These are phyloP conservation scores for Agrilus cyanescens DNA, from an alignment of 2,888 invertebrate genomes.

Conservation along the genomic window DNA sequence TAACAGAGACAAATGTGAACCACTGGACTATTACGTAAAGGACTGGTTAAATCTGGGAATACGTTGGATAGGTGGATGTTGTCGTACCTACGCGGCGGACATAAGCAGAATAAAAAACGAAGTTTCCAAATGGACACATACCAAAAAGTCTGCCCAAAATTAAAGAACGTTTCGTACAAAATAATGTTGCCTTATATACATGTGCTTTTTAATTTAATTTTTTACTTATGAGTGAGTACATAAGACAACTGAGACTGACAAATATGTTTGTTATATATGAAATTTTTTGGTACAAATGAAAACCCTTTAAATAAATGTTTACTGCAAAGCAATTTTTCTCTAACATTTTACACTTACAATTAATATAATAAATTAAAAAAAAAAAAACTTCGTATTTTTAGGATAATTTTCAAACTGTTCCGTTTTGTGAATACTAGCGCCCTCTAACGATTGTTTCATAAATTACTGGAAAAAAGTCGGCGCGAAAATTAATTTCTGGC, in stretches of 20 bases:
- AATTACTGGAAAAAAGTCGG: too few relatives aligned
- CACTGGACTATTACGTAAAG: slow-evolving; percentile 58
- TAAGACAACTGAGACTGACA: neutral
- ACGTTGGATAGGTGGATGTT: slow-evolving; percentile 83
- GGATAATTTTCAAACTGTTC: too few relatives aligned
- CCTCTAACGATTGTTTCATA: too few relatives aligned
- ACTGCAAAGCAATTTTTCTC: too few relatives aligned
- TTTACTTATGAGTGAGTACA: slow-evolving; percentile 11
- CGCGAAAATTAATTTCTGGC: too few relatives aligned
- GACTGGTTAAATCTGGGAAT: slow-evolving; percentile 77
- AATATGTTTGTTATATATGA: neutral
- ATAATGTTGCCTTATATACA: neutral
- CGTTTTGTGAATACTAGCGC: too few relatives aligned
- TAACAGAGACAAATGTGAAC: slow-evolving; percentile 55
- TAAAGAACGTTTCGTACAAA: neutral
- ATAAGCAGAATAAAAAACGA: slow-evolving; percentile 59
- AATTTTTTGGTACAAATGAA: too few relatives aligned
- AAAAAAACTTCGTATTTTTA: too few relatives aligned
- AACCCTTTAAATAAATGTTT: too few relatives aligned
- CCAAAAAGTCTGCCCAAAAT: slow-evolving; percentile 10
- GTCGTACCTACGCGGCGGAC: slow-evolving; percentile 73
- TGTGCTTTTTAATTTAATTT: neutral
- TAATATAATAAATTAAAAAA: too few relatives aligned
- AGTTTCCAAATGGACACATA: slow-evolving; percentile 38
- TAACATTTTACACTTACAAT: too few relatives aligned